Evolutionary conservation across 2,113 vertebrate genomes (phyloP), one percentile per base, ranked within the genome.

Genomic region (Leucoraja erinaceus): DNA sequence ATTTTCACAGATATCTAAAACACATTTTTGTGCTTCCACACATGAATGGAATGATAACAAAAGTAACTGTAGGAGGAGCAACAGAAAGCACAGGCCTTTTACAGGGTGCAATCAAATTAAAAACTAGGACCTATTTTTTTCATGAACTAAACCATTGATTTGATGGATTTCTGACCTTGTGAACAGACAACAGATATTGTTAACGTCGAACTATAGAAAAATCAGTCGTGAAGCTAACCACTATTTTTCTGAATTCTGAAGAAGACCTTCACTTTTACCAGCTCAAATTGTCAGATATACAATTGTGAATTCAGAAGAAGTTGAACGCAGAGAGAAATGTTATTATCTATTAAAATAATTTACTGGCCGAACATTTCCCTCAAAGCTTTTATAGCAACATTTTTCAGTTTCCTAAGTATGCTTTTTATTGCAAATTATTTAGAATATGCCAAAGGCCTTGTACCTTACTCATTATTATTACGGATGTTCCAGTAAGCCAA

Each of bases 281-380:
- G 10, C 38, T 72, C 33, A 20, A n/a, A 22, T 14, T 72, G 16
- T 47, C 90, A 28, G n/a, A 68, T 38, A 14, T 20, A 54, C 2
- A 54, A 74, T 5, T 47, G 33, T 33, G 66, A 72, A 54, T 12
- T 72, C 12, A 74, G 70, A 91, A 38, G 4, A 61, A 72, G 70
- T 1, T 10, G 20, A 91, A 54, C 18, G 88, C 8, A 31, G 33
- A 54, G 10, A 91, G n/a, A 88, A 72, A 38, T 72, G 66, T 68
- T 70, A 68, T 9, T n/a, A n/a, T n/a, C 66, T 33, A 91, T 74
- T 91, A 22, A 72, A 91, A 91, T 91, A 47, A 91, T 38, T 70
- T 25, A 74, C 68, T 14, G 22, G 2, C 66, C 66, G 54, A 47
- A 0, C 22, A 72, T 54, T 72, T 91, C 72, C 33, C 12, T 74